Percentiles rank a stretch among this genome's conserved stretches.
phyloP scores from a whole-genome alignment of 2,113 vertebrate genomes.

The Erythrocercus mccallii region DNA sequence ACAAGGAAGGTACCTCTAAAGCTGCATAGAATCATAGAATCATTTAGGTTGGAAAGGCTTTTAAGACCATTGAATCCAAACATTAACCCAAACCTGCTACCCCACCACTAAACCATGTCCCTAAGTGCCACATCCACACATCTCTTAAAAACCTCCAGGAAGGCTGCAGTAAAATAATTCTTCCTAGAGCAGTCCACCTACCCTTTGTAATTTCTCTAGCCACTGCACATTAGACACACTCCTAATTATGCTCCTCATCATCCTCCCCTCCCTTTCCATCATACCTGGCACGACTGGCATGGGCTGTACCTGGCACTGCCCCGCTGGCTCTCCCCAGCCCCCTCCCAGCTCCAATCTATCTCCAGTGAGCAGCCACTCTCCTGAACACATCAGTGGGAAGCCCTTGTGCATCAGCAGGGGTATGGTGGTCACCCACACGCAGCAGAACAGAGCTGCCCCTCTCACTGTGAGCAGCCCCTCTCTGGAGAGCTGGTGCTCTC shows the following conservation, averaged over 20 bases:
- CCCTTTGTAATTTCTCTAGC: neutral
- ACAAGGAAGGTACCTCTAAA: neutral
- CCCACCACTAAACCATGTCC: neutral
- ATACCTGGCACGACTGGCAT: rapidly evolving
- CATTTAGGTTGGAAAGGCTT: neutral
- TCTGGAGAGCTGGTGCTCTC: neutral
- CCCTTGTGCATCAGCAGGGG: neutral
- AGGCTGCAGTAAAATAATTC: neutral
- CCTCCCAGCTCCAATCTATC: rapidly evolving
- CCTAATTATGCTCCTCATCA: neutral
- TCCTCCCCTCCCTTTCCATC: neutral
- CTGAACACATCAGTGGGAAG: neutral
- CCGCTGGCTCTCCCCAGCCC: rapidly evolving
- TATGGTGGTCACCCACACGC: rapidly evolving
- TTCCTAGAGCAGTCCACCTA: neutral
- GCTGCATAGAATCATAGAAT: neutral
- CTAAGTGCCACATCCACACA: neutral
- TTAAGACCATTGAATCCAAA: neutral
- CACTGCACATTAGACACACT: neutral
- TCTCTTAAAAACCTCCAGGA: neutral
- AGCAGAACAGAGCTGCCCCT: neutral
- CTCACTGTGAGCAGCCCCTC: rapidly evolving
- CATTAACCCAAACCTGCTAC: rapidly evolving
- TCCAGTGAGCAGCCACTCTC: neutral
- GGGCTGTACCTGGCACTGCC: neutral